Base-by-base conservation (phyloP, 53 echinoderm and acorn worm genomes). In the Echinarachnius parma region DNA sequence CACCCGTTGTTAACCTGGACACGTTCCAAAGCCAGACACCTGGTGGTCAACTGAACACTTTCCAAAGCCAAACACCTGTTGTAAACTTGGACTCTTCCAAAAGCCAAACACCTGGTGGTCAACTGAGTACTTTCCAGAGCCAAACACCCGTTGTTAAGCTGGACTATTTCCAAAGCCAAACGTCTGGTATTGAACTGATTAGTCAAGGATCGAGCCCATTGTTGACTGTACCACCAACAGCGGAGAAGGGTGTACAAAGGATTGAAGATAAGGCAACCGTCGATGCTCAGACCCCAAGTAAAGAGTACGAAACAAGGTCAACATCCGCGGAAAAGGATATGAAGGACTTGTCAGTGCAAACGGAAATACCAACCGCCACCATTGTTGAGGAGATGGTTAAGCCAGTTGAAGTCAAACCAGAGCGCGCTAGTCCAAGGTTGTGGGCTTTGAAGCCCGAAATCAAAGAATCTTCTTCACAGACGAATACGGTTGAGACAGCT, bases 81-180 rank as follows among this genome's bases (percentile, higher is more conserved):
- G n/a, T n/a, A n/a, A n/a, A n/a, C n/a, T n/a, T n/a, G n/a, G n/a
- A n/a, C n/a, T n/a, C n/a, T n/a, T n/a, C n/a, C n/a, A n/a, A n/a
- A 56, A 72, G 5, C 33, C 74, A 72, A 42, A 56, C 74, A 50
- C n/a, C n/a, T n/a, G n/a, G n/a, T n/a, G n/a, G n/a, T n/a, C n/a
- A 56, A 39, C 9, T 28, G 19, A 52, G 36, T 34, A n/a, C n/a
- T n/a, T n/a, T n/a, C n/a, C n/a, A n/a, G n/a, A n/a, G n/a, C n/a
- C n/a, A n/a, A n/a, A n/a, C n/a, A n/a, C n/a, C n/a, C n/a, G n/a
- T n/a, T n/a, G n/a, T n/a, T n/a, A n/a, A n/a, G n/a, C n/a, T n/a
- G n/a, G n/a, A n/a, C n/a, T n/a, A n/a, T n/a, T n/a, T n/a, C n/a
- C n/a, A n/a, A 56, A 72, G 5, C 33, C 74, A 72, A 42, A 56